Conservation (phyloP, 2,888 invertebrate species). For the Xylocampa areola region DNA sequence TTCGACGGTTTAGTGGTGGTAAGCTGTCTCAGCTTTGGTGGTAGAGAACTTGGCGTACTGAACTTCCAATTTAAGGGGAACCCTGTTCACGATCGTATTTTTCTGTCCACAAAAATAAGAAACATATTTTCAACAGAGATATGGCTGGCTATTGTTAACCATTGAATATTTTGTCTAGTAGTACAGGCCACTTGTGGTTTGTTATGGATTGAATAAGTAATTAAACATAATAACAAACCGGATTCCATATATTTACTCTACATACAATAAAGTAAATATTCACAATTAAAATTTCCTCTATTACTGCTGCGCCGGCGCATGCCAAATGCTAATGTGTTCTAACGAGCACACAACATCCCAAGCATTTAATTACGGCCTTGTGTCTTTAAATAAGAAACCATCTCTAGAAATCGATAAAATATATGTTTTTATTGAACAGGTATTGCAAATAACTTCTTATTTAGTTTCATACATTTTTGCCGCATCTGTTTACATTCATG, state of each 20-base stretch:
- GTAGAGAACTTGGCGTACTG: no score
- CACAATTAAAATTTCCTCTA: slow-evolving; percentile 12
- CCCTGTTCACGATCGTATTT: no score
- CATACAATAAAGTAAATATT: slow-evolving; percentile 5
- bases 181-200: no score
- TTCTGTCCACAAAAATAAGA: no score
- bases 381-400: slow-evolving; percentile 35
- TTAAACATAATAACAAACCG: slow-evolving; percentile 21
- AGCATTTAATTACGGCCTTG: slow-evolving; percentile 50
- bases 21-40: no score
- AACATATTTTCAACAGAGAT: no score
- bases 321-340: slow-evolving; percentile 44
- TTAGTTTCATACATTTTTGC: no score
- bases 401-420: slow-evolving; percentile 25
- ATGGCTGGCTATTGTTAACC: no score
- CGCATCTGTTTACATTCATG: no score
- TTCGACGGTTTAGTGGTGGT: no score
- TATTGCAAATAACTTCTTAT: slow-evolving; percentile 10
- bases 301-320: slow-evolving; percentile 16
- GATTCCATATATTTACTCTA: slow-evolving; percentile 15
- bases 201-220: slow-evolving; percentile 15
- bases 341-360: slow-evolving; percentile 57
- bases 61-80: no score
- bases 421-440: slow-evolving; percentile 4
- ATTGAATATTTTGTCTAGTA: no score